phyloP scores from a whole-genome alignment of 1,140 invertebrate species.

The Nymphalis io region DNA sequence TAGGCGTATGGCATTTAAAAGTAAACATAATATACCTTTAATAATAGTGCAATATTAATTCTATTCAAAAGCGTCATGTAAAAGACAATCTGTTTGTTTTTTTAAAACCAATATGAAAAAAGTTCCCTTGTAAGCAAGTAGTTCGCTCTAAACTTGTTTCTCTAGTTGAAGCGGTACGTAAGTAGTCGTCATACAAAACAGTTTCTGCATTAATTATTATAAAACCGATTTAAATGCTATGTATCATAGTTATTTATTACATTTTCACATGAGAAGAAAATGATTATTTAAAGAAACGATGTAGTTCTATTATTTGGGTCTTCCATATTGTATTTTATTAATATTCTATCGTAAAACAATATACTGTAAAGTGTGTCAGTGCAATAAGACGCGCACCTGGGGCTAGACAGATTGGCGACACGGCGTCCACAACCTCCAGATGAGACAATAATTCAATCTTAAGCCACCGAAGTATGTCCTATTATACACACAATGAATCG shows the following conservation, averaged over 20 bases:
- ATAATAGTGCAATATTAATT: no score
- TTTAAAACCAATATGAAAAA: conserved; percentile 5
- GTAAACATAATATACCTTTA: no score
- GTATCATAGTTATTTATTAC: no score
- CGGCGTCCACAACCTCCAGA: conserved; percentile 43
- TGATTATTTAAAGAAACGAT: no score
- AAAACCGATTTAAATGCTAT: background rate
- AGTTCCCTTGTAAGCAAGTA: background rate
- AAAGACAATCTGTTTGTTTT: background rate
- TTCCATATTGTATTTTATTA: background rate
- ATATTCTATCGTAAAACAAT: conserved; percentile 32
- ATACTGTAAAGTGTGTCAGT: conserved; percentile 35
- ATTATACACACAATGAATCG: conserved; percentile 18
- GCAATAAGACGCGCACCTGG: conserved; percentile 48
- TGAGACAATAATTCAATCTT: conserved; percentile 65
- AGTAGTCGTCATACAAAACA: background rate
- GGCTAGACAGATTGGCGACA: conserved; percentile 47
- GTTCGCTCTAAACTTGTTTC: background rate
- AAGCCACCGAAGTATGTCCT: conserved; percentile 15
- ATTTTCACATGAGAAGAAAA: no score
- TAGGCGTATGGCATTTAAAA: no score
- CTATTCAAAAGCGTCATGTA: no score
- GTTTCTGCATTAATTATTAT: background rate
- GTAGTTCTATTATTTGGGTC: no score
- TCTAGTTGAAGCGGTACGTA: background rate